Evolutionary conservation across 1,140 invertebrate genomes (phyloP).

Genomic region (Leptonema lineaticorne): DNA sequence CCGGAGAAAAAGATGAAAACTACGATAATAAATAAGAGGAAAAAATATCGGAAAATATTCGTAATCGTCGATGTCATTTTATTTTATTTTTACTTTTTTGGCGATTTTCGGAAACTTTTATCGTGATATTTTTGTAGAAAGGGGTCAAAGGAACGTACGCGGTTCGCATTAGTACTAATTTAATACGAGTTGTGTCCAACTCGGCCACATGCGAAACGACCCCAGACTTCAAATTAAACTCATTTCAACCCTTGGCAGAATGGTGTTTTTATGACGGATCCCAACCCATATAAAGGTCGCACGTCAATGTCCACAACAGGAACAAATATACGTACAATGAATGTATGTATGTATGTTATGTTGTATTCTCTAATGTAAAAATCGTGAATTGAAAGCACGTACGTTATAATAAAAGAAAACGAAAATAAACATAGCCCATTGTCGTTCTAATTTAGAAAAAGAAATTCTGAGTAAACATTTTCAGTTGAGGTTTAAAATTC

Average conservation of each 20-base stretch:
- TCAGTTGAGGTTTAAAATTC: too few relatives aligned
- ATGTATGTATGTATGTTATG: background rate
- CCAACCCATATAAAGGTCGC: background rate
- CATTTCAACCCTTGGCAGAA: background rate
- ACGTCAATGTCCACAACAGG: background rate
- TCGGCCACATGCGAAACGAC: background rate
- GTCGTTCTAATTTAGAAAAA: too few relatives aligned
- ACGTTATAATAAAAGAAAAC: background rate
- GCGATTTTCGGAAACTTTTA: background rate
- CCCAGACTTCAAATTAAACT: background rate
- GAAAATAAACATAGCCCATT: too few relatives aligned
- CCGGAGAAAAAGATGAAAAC: too few relatives aligned
- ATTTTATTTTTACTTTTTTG: too few relatives aligned
- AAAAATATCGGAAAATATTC: too few relatives aligned
- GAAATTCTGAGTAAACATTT: too few relatives aligned
- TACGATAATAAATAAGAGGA: too few relatives aligned
- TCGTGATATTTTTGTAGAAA: background rate
- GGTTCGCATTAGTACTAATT: background rate
- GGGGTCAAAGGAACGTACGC: background rate
- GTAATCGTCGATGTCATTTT: too few relatives aligned
- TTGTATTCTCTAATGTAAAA: too few relatives aligned
- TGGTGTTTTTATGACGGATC: background rate
- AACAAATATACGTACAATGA: background rate
- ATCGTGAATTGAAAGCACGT: too few relatives aligned
- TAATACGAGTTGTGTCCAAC: background rate